These are phyloP conservation scores for Athene noctua DNA, from an alignment of 2,113 vertebrate genomes.

Conservation along the genomic window DNA sequence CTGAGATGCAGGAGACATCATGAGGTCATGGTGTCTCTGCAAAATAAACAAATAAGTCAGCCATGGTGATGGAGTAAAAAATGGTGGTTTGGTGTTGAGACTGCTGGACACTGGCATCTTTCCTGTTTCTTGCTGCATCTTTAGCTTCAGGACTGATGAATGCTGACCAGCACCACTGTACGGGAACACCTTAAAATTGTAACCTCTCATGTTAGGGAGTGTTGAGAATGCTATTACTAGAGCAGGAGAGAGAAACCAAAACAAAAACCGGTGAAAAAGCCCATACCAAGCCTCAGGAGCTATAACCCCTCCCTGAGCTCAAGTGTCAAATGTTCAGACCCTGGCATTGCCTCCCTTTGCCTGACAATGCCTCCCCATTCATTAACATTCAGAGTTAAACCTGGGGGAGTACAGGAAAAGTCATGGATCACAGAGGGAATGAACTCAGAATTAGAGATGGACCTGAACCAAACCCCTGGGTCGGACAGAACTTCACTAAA, in stretches of 20 bases:
- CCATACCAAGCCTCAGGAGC: background rate
- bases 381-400: constrained; percentile 27
- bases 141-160: background rate
- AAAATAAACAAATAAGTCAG: background rate
- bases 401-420: background rate
- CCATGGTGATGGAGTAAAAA: background rate
- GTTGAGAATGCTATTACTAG: background rate
- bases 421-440: background rate
- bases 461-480: constrained; percentile 33
- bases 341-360: background rate
- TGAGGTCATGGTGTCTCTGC: background rate
- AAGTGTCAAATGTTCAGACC: background rate
- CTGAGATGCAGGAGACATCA: background rate
- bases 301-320: background rate
- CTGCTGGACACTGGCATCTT: background rate
- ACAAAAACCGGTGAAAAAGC: background rate
- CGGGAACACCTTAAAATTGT: background rate
- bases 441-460: constrained; percentile 33
- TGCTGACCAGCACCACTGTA: background rate
- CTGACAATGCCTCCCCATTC: background rate
- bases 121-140: background rate
- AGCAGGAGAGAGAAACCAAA: background rate
- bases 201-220: accelerated
- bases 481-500: constrained; percentile 32
- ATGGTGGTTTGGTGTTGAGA: background rate